Base-by-base conservation (phyloP, 2,888 invertebrate species). In the Chymomyza fuscimana region DNA sequence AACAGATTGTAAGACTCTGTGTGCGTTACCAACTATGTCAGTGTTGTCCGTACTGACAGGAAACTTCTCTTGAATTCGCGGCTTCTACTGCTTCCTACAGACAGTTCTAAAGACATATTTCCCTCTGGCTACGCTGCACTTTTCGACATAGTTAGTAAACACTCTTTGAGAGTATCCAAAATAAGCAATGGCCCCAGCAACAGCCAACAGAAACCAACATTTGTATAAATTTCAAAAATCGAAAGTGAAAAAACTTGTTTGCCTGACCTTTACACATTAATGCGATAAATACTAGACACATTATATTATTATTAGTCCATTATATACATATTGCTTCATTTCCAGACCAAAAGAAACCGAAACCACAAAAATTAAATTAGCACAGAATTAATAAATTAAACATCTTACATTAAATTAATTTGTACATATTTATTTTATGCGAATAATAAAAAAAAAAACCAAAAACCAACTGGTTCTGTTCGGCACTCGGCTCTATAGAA, bases 231-330 rank as follows among this genome's bases (percentile, higher is more conserved):
- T 77, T 73, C 74, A 46, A 46, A 85, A 80, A 86, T 86, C 83
- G 83, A 83, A 83, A 83, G 83, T 86, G 77, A 83, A 71, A 65
- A 54, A 79, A 83, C 83, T 72, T 73, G 83, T 83, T 83, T 81
- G 77, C 61, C 65, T 83, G 86, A 83, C 83, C 83, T 83, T 83
- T 86, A 83, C 74, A 81, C 83, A 81, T 76, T 78, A 83, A 86
- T 46, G 12, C 40, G 40, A 46, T 46, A 46, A 12, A 46, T 46
- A 46, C 40, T 46, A 46, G 40, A 46, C 40, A 46, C 40, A 46
- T 46, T 46, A 12, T 46, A 46, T 46, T 46, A 46, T 7, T 71
- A 80, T 83, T 83, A 86, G 83, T 83, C 32, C 32, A 32, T 32
- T 32, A 32, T 32, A 32, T 32, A 32, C 32, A 32, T 32, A 32